phyloP scores from a whole-genome alignment of 2,113 vertebrate species.

The Pygoscelis adeliae region DNA sequence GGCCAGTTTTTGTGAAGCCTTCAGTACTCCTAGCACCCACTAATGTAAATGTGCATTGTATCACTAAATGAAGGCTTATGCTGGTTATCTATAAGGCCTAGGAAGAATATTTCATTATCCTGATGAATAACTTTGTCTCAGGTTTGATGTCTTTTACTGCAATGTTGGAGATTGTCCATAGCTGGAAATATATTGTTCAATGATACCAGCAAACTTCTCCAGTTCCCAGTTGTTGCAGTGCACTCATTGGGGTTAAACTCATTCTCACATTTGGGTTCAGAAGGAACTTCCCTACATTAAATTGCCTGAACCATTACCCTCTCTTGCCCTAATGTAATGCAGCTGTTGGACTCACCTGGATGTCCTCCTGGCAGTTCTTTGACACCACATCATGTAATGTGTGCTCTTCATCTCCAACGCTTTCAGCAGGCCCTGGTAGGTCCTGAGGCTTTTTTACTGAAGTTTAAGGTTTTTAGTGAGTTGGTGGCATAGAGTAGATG shows the following conservation, averaged over 20 bases:
- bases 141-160: background rate
- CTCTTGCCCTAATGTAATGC: background rate
- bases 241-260: background rate
- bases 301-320: background rate
- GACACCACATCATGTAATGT: fast-evolving
- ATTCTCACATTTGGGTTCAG: background rate
- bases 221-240: background rate
- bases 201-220: background rate
- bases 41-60: background rate
- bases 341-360: background rate
- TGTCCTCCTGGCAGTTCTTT: background rate
- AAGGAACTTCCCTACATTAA: background rate
- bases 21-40: background rate
- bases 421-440: background rate
- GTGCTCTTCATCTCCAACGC: background rate
- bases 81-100: background rate
- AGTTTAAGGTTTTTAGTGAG: background rate
- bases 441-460: background rate
- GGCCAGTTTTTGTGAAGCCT: background rate
- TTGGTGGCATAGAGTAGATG: background rate
- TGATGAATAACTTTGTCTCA: background rate
- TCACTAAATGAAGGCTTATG: background rate
- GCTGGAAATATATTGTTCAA: background rate
- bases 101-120: background rate
- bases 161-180: background rate